phyloP scores from a whole-genome alignment of 2,113 vertebrate genomes.

The Gnathonemus longibarbis region DNA sequence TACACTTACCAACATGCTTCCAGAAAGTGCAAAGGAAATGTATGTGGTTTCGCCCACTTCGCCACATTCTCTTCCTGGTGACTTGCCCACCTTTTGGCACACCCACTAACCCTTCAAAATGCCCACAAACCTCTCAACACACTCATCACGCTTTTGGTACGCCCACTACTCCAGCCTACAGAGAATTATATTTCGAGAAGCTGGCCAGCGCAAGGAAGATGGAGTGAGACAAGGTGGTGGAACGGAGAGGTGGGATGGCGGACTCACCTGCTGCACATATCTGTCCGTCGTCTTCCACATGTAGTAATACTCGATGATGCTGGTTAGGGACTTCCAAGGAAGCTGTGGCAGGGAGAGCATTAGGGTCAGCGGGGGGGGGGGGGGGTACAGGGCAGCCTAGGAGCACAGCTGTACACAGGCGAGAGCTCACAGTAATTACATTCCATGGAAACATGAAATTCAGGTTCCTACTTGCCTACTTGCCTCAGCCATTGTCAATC shows the following conservation, averaged over 20 bases:
- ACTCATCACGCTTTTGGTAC: not conserved
- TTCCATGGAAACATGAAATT: not conserved
- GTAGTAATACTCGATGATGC: slow-evolving; percentile 75
- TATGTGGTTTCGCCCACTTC: not conserved
- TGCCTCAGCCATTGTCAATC: not conserved
- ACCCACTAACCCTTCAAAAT: not conserved
- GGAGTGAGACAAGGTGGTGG: not conserved
- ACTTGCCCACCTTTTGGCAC: not conserved
- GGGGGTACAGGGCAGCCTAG: not conserved
- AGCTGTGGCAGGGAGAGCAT: slow-evolving; percentile 12
- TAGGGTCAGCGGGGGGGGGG: not conserved
- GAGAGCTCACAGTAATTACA: not conserved
- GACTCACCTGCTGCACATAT: slow-evolving; percentile 59
- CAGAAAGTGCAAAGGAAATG: not conserved
- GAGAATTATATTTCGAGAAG: not conserved
- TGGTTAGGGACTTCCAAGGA: slow-evolving; percentile 61
- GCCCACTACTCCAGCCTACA: not conserved
- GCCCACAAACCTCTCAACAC: not conserved
- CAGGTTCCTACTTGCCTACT: not conserved
- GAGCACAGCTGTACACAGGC: not conserved
- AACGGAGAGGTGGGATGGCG: not conserved
- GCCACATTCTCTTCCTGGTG: not conserved
- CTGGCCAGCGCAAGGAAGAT: not conserved
- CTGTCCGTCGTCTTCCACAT: slow-evolving; percentile 80
- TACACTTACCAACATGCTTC: not conserved